Conservation (phyloP, 2,113 vertebrate species). For the Toxotes jaculatrix region DNA sequence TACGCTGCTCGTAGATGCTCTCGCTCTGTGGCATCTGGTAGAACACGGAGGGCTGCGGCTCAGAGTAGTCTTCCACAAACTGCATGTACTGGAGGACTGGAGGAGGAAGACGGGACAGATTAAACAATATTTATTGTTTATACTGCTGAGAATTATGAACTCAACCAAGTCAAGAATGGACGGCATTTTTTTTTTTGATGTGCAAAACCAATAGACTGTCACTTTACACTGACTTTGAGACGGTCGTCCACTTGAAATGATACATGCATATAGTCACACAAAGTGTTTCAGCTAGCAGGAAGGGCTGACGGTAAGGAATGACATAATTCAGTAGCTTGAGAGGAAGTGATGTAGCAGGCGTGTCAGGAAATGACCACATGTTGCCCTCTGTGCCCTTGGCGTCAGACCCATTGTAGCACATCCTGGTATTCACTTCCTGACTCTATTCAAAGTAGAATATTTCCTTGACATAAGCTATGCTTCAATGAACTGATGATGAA, state of each 20-base stretch:
- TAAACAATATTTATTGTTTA: not conserved
- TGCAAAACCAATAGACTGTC: not conserved
- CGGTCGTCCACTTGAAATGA: not conserved
- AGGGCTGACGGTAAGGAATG: conserved; percentile 50
- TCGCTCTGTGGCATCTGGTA: conserved; percentile 98
- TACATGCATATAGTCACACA: not conserved
- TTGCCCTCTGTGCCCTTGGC: conserved; percentile 64
- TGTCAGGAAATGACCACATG: conserved; percentile 76
- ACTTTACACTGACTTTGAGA: not conserved
- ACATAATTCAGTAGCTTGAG: conserved; percentile 69
- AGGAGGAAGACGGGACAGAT: not conserved
- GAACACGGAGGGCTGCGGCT: conserved; percentile 96
- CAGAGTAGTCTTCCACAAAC: conserved; percentile 98
- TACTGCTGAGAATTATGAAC: not conserved
- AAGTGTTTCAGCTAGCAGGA: conserved; percentile 34
- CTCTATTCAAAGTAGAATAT: conserved; percentile 56
- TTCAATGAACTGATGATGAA: conserved; percentile 44
- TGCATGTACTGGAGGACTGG: conserved; percentile 98
- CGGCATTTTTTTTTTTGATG: too few species aligned
- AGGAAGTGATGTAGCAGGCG: conserved; percentile 72
- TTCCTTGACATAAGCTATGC: conserved; percentile 62
- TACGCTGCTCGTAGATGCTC: conserved; percentile 97
- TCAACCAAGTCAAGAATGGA: not conserved
- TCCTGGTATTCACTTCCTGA: conserved; percentile 77
- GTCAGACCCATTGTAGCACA: conserved; percentile 75